Evolutionary conservation across 2,113 vertebrate genomes (phyloP).

Genomic region (Heterocephalus glaber): DNA sequence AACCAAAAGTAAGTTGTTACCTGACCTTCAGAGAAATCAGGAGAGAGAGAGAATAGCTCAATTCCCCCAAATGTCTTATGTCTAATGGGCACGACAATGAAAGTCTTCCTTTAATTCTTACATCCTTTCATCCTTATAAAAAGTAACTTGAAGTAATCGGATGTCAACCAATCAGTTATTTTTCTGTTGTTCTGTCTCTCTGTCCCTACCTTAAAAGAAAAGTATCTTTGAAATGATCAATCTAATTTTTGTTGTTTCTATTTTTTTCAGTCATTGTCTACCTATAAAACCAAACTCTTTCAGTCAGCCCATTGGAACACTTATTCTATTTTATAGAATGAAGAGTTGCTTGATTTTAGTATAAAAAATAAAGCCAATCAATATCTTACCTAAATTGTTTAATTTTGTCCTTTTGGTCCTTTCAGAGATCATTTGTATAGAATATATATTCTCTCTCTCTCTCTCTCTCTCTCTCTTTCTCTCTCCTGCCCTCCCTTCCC

Average conservation of each 20-base stretch:
- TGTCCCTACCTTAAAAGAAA: neutral
- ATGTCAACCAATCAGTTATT: neutral
- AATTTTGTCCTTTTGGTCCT: neutral
- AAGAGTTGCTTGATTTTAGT: neutral
- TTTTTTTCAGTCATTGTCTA: neutral
- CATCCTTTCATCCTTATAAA: neutral
- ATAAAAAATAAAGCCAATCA: neutral
- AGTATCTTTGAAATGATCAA: neutral
- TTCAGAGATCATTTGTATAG: neutral
- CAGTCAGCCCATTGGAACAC: neutral
- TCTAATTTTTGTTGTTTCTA: neutral
- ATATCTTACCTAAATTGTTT: neutral
- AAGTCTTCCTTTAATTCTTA: neutral
- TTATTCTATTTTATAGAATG: neutral
- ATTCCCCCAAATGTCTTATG: neutral
- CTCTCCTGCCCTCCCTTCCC: neutral
- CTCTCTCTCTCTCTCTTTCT: neutral
- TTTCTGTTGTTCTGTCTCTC: neutral
- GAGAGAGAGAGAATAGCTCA: neutral
- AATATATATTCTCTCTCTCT: neutral
- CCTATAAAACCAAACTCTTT: neutral
- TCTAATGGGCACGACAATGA: too few relatives aligned
- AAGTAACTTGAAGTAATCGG: neutral
- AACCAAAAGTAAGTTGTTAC: neutral
- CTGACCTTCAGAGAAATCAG: neutral